Evolutionary conservation across 2,888 invertebrate species (phyloP), one percentile per base, ranked within the genome.

Genomic region (Mesorhabditis spiculigera): DNA sequence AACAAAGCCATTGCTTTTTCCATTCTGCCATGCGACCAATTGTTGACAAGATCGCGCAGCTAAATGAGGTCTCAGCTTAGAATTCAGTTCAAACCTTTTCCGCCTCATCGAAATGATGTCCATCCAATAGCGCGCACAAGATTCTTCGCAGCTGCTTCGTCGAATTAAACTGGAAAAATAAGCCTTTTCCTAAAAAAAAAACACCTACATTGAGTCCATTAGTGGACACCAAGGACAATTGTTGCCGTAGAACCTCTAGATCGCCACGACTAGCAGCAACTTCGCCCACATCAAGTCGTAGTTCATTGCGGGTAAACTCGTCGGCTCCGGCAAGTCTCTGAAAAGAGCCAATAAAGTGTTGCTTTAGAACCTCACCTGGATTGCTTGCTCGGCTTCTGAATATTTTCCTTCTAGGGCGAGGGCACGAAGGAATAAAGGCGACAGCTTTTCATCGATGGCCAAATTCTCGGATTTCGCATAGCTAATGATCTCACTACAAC

Each of bases 361-460:
- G n/a, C 58, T 13, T 13, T 50, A 50, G n/a, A 13, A 3, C 8
- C 8, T 50, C 8, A 50, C 58, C 58, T 50, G 58, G 8, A 50
- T 50, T 50, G 58, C n/a, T n/a, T 10, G 8, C n/a, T 50, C 58
- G 8, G 58, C 58, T n/a, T 50, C 58, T n/a, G 58, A 10, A 50
- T 50, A 50, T 50, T 50, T 50, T 50, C 58, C 58, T 50, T 50
- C 10, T 50, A 50, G 10, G 58, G 58, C 58, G n/a, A 50, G n/a
- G 8, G 58, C 58, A 13, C n/a, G 8, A n/a, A 50, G 10, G 10
- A 50, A n/a, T 13, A n/a, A 50, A n/a, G 58, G 8, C 10, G n/a
- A n/a, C n/a, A 50, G n/a, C 8, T 50, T 13, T 13, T 50, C n/a
- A 10, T 13, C n/a, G 8, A 50, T 50, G 10, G 8, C 58, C 58